A percentile compares a stretch with the other conserved stretches of the same genome.
These are phyloP conservation scores for Podargus strigoides DNA, from an alignment of 2,797 vertebrate species.

Conservation along the genomic window DNA sequence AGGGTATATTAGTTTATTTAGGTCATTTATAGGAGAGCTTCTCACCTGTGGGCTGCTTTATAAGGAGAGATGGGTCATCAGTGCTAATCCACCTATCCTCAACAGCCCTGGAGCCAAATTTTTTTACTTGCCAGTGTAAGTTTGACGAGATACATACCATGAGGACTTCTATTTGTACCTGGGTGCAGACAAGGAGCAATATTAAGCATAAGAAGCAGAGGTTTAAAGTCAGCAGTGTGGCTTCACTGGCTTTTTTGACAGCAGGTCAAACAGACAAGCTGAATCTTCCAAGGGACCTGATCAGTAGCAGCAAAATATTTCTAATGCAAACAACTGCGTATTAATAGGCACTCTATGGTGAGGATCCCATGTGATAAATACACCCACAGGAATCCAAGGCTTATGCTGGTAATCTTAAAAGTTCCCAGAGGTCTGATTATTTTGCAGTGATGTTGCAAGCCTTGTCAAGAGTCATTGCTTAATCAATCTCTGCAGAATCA, in stretches of 20 bases:
- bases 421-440: constrained; percentile 54
- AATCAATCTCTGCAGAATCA: constrained; percentile 51
- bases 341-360: not conserved
- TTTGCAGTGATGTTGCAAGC: not conserved
- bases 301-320: not conserved
- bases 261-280: not conserved
- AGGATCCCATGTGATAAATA: constrained; percentile 37
- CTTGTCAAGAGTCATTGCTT: constrained; percentile 44
- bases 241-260: not conserved
- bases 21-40: not conserved
- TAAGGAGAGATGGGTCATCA: not conserved
- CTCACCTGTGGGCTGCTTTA: not conserved
- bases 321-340: not conserved
- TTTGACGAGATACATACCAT: not conserved
- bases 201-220: not conserved
- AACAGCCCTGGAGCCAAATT: not conserved
- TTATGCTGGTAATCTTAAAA: constrained; percentile 17
- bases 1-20: not conserved
- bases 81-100: not conserved
- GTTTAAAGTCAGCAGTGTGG: not conserved
- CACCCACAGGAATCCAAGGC: not conserved
- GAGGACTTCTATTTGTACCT: not conserved
- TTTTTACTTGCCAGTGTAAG: not conserved
- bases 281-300: not conserved
- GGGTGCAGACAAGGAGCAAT: not conserved